Base-by-base conservation (phyloP, 1,140 invertebrate species). In the Cydia fagiglandana region DNA sequence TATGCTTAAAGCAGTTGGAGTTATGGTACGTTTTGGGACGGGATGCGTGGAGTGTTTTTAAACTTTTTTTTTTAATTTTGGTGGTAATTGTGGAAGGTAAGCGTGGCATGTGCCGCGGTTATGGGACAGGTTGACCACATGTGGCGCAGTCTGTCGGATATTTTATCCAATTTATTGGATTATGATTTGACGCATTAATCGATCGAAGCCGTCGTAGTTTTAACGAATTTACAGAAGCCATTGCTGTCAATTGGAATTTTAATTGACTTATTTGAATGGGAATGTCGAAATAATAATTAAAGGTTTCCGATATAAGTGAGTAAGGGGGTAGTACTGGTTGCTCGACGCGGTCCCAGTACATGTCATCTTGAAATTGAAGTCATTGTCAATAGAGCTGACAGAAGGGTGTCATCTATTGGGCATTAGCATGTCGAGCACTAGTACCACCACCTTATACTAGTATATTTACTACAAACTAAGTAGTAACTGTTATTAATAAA, bases 71-170 rank as follows among this genome's bases (percentile, higher is more conserved):
- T 88, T 90, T 87, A 83, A 78, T 75, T 80, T 85, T 80, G 76
- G 81, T 74, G 77, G 86, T 83, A 82, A 90, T 89, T 88, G 87
- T 86, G 78, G 84, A 84, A 87, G 88, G 85, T 85, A 84, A 81
- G 84, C 84, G 87, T 91, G 90, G 91, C 91, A 93, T 93, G 91
- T 91, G 91, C 90, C 91, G 79, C 78, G 79, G 85, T 89, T 90
- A 88, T 91, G 88, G 82, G 88, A 91, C 91, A 91, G 91, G 91
- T 92, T 92, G 90, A 91, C 91, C 90, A 90, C 90, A 92, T 92
- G 89, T 90, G 89, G 88, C 75, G 84, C 87, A 91, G 87, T 91
- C 88, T 91, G 89, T 84, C 79, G 84, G 78, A 81, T 85, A 85
- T 87, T 87, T 88, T 86, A 89, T 88, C 82, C 83, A 82, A 80